Base-by-base conservation (phyloP, 1,140 invertebrate genomes). In the Rhynchophorus ferrugineus region DNA sequence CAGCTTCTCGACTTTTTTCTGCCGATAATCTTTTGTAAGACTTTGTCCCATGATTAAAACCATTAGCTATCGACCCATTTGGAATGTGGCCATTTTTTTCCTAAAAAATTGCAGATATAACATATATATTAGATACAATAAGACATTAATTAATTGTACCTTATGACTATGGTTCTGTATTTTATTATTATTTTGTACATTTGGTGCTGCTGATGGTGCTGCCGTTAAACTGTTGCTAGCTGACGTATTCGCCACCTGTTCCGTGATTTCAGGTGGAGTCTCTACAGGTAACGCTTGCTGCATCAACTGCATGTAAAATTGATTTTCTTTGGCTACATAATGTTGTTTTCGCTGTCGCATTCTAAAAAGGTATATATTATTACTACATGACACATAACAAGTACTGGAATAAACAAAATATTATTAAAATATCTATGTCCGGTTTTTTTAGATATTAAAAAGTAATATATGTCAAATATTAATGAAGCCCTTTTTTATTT, bases 291-390 rank as follows among this genome's bases (percentile, higher is more conserved):
- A 73, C 57, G 93, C 92, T 75, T 95, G 85, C 65, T 89, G 82
- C 70, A 96, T 75, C 62, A 97, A 77, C 70, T 95, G 87, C 74
- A 91, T 83, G 72, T 95, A 95, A 77, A 95, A 95, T 70, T 94
- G 88, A 75, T 97, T 97, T 73, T 94, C 90, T 73, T 90, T 91
- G 49, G 91, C 85, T 58, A 96, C 91, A 68, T 93, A 89, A 69
- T 87, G 85, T 75, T 96, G 92, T 69, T 89, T 87, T 59, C 90
- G 80, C 81, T 92, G 78, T 74, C 91, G 80, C 78, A 95, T 85
- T 46, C 50, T 53, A 75, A 88, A 83, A 43, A 57, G 48, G 3
- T 34, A 13, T 8, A 17, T 38, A 17, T 13, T 13, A 19, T 13
- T 13, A 18, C 38, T 17, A n/a, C n/a, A 1, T 13, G 14, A 33